Conservation (phyloP, 2,797 vertebrate species). For the Neostethus bicornis region DNA sequence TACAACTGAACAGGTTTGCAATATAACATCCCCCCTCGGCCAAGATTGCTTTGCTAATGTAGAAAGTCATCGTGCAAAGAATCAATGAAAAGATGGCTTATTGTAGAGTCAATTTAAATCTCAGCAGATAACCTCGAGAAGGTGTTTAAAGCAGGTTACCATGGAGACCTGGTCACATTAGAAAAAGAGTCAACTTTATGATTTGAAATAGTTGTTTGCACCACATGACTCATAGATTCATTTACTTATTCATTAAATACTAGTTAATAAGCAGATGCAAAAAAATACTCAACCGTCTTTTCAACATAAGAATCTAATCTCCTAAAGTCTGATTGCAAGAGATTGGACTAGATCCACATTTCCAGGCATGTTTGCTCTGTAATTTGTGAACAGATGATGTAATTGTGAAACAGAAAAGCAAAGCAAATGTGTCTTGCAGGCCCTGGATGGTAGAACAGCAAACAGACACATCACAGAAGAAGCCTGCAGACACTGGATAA, state of each 20-base stretch:
- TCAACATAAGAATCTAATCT: conserved; percentile 6
- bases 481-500: conserved; percentile 13
- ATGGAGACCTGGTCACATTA: not conserved
- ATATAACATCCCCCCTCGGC: not conserved
- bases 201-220: not conserved
- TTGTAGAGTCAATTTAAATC: not conserved
- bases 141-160: not conserved
- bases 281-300: not conserved
- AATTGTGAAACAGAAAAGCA: not conserved
- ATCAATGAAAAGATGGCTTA: not conserved
- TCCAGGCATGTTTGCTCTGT: conserved; percentile 1
- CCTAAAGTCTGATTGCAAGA: not conserved
- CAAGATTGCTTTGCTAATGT: not conserved
- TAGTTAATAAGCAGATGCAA: not conserved
- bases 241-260: not conserved
- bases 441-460: conserved; percentile 4
- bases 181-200: not conserved
- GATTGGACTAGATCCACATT: not conserved
- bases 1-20: not conserved
- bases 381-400: conserved; percentile 4
- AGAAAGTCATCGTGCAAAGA: not conserved
- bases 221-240: not conserved
- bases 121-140: not conserved
- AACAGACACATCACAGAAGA: conserved; percentile 21
- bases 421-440: conserved; percentile 1